Percentiles rank a stretch among this genome's conserved stretches.
Evolutionary conservation across 2,888 invertebrate genomes (phyloP).

Genomic region (Tenthredo distinguenda): DNA sequence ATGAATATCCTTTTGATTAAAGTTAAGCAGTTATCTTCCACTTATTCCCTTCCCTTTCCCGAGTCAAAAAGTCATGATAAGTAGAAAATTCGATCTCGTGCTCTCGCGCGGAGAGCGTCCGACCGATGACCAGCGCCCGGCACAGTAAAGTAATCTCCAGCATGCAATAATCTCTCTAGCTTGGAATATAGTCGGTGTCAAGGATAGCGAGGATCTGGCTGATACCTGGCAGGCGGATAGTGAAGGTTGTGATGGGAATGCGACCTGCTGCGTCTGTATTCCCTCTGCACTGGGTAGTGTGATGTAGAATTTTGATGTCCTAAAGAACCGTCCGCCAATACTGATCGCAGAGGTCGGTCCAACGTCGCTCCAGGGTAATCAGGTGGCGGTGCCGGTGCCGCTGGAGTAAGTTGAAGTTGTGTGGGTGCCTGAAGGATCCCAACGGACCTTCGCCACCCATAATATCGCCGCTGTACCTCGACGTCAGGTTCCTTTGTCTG

Average conservation of each 20-base stretch:
- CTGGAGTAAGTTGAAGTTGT: slow-evolving; percentile 66
- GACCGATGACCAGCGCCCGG: slow-evolving; percentile 21
- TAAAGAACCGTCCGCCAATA: background rate
- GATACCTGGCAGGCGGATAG: slow-evolving; percentile 77
- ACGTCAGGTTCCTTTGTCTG: slow-evolving; percentile 37
- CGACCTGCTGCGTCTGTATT: slow-evolving; percentile 78
- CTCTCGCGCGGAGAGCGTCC: background rate
- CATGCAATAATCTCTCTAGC: background rate
- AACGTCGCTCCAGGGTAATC: slow-evolving; percentile 71
- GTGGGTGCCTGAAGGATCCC: slow-evolving; percentile 70
- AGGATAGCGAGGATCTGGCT: slow-evolving; percentile 54
- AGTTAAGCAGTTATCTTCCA: background rate
- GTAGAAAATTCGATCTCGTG: background rate
- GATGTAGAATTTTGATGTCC: background rate
- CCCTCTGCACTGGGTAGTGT: slow-evolving; percentile 59
- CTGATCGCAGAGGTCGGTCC: slow-evolving; percentile 20
- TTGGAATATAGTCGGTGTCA: slow-evolving; percentile 10
- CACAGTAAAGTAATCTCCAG: background rate
- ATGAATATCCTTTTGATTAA: slow-evolving; percentile 26
- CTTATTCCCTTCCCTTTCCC: background rate
- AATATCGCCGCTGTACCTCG: slow-evolving; percentile 59
- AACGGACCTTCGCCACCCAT: slow-evolving; percentile 72
- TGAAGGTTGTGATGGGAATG: slow-evolving; percentile 84
- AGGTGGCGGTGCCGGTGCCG: slow-evolving; percentile 65
- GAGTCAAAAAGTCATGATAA: slow-evolving; percentile 17